phyloP scores from a whole-genome alignment of 2,888 invertebrate genomes.

The Heliconius cydno region DNA sequence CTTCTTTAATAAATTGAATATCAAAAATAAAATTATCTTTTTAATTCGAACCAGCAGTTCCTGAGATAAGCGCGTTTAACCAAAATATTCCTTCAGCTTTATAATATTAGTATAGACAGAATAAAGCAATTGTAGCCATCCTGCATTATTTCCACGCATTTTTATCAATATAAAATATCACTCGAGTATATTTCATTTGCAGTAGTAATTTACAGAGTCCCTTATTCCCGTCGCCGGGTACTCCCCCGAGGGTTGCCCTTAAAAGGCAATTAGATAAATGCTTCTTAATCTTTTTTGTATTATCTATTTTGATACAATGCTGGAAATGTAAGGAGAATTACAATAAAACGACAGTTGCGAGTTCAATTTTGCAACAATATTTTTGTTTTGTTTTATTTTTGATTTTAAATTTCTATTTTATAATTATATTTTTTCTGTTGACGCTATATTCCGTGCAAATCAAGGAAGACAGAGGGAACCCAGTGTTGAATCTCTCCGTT shows the following conservation, averaged over 20 bases:
- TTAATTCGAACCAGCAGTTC: too few relatives aligned
- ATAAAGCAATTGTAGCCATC: too few relatives aligned
- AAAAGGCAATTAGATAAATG: conserved; percentile 27
- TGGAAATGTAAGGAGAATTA: not conserved
- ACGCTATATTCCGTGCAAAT: too few relatives aligned
- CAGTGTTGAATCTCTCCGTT: not conserved
- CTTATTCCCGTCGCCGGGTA: not conserved
- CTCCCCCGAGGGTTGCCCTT: conserved; percentile 16
- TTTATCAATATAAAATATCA: conserved; percentile 2
- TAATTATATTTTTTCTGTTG: not conserved
- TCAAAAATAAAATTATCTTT: too few relatives aligned
- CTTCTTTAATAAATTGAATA: too few relatives aligned
- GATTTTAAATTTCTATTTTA: not conserved
- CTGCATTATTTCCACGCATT: not conserved
- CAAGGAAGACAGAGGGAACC: not conserved
- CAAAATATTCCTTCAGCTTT: too few relatives aligned
- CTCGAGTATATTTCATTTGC: conserved; percentile 5
- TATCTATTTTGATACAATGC: not conserved
- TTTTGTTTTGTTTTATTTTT: not conserved
- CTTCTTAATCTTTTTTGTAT: conserved; percentile 26
- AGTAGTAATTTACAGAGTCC: conserved; percentile 17
- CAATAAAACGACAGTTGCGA: not conserved
- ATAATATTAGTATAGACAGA: too few relatives aligned
- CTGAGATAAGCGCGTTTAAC: too few relatives aligned
- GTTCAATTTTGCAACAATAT: not conserved